Conservation (phyloP, 2,113 vertebrate species). For the Mesembrinibis cayennensis region DNA sequence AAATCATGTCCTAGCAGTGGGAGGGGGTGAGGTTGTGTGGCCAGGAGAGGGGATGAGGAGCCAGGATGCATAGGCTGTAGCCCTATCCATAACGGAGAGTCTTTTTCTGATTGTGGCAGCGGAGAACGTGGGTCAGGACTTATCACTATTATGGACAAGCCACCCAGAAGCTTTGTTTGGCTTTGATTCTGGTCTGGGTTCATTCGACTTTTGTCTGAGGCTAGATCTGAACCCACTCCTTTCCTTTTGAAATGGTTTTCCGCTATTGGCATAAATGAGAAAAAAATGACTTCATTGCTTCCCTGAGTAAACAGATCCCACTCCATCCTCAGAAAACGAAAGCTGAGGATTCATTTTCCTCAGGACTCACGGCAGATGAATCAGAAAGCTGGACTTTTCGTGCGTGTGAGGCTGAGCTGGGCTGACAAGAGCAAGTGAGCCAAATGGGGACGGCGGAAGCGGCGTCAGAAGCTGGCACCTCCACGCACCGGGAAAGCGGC, state of each 20-base stretch:
- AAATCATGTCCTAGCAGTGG: background rate
- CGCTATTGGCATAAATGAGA: background rate
- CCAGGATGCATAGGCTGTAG: background rate
- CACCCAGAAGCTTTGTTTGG: slow-evolving; percentile 30
- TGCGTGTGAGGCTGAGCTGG: background rate
- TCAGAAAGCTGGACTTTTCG: background rate
- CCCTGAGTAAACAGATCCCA: slow-evolving; percentile 32
- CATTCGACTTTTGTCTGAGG: background rate
- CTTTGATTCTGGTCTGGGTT: slow-evolving; percentile 27
- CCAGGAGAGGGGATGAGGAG: background rate
- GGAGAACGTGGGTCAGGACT: background rate
- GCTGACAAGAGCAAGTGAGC: background rate
- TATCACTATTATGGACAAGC: background rate
- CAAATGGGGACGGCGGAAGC: background rate
- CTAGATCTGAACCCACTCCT: slow-evolving; percentile 3
- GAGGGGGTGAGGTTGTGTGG: background rate
- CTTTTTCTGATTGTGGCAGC: background rate
- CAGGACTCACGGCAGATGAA: background rate
- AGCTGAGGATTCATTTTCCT: background rate
- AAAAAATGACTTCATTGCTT: slow-evolving; percentile 27
- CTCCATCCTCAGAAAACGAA: slow-evolving; percentile 17
- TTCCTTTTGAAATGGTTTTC: slow-evolving; percentile 53
- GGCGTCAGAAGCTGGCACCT: background rate
- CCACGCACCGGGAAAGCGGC: accelerated
- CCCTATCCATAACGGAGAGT: background rate